Percentiles rank a stretch among this genome's conserved stretches.
phyloP scores from a whole-genome alignment of 1,140 invertebrate genomes.

The Drosophila lacertosa region DNA sequence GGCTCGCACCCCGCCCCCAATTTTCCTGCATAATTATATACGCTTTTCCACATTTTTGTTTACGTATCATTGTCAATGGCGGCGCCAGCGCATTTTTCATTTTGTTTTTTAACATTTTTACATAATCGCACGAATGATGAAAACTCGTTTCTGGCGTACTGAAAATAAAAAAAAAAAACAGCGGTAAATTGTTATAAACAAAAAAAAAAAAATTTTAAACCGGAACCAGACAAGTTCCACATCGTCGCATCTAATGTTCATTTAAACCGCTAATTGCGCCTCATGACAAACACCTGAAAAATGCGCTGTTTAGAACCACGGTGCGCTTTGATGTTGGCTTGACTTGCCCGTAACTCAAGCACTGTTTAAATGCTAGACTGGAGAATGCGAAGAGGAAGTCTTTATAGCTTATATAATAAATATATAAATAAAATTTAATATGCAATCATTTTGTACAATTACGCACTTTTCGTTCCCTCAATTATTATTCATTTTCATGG shows the following conservation, averaged over 20 bases:
- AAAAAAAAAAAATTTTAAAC: slow-evolving; percentile 14
- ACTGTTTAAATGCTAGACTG: not conserved
- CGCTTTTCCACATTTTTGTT: slow-evolving; percentile 32
- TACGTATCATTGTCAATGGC: slow-evolving; percentile 42
- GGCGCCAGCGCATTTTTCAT: slow-evolving; percentile 26
- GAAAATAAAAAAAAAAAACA: slow-evolving; percentile 14
- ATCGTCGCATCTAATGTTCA: slow-evolving; percentile 29
- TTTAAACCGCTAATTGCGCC: slow-evolving; percentile 47
- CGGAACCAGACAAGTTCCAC: slow-evolving; percentile 39
- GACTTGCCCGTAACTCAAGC: not conserved
- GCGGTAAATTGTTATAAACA: not conserved
- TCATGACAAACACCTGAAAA: slow-evolving; percentile 33
- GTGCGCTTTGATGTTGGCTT: not conserved
- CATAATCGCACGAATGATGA: slow-evolving; percentile 29
- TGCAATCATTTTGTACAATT: slow-evolving; percentile 26
- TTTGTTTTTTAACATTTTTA: slow-evolving; percentile 21
- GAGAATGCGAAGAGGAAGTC: slow-evolving; percentile 4
- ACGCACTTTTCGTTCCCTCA: slow-evolving; percentile 24
- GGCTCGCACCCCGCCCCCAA: no score
- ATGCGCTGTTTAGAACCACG: slow-evolving; percentile 18
- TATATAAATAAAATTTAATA: slow-evolving; percentile 24
- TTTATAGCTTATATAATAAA: slow-evolving; percentile 25
- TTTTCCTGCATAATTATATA: slow-evolving; percentile 12
- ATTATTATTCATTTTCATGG: slow-evolving; percentile 43
- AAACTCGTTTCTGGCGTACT: slow-evolving; percentile 23